A percentile compares a stretch with the other conserved stretches of the same genome.
phyloP scores from a whole-genome alignment of 1,140 invertebrate species.

The Anastatus disparis region DNA sequence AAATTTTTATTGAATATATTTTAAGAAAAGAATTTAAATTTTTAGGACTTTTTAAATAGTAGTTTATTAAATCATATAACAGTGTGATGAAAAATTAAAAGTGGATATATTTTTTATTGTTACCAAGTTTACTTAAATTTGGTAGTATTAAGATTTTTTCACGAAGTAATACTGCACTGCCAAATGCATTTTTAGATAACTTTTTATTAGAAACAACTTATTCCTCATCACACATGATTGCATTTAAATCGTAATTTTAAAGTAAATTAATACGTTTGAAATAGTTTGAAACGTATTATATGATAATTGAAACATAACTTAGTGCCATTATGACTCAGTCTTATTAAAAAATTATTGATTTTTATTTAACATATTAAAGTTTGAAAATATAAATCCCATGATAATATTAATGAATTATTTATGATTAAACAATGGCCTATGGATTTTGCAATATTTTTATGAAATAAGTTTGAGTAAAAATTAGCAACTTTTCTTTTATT shows the following conservation, averaged over 20 bases:
- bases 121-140: not conserved
- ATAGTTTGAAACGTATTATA: not conserved
- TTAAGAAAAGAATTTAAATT: not conserved
- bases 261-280: not conserved
- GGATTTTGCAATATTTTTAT: no score
- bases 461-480: no score
- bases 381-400: no score
- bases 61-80: conserved; percentile 9
- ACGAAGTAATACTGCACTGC: conserved; percentile 34
- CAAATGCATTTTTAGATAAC: conserved; percentile 46
- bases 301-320: not conserved
- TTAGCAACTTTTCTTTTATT: no score
- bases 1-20: conserved; percentile 10
- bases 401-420: no score
- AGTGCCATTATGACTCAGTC: no score
- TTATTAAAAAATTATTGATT: no score
- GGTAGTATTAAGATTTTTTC: conserved; percentile 8
- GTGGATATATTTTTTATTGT: conserved; percentile 8
- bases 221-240: not conserved
- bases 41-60: not conserved
- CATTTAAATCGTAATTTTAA: conserved; percentile 7
- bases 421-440: no score
- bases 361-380: no score
- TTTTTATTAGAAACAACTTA: conserved; percentile 19
- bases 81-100: conserved; percentile 12